Conservation (phyloP, 2,888 invertebrate genomes). For the Sarcophaga variegata region DNA sequence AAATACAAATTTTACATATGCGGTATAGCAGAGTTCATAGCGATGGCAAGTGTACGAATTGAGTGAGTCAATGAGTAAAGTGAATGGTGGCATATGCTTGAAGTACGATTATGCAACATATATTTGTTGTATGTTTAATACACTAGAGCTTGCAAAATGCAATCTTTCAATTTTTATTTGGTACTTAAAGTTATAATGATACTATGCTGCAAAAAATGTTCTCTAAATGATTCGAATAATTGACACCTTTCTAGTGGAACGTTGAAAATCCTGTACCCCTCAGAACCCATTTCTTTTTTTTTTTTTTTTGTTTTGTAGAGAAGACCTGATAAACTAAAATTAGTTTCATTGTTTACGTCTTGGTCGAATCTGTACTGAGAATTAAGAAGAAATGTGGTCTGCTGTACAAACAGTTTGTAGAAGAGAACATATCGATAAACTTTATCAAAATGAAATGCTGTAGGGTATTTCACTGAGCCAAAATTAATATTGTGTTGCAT, state of each 20-base stretch:
- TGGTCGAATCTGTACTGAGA: too few species aligned
- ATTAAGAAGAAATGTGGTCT: too few species aligned
- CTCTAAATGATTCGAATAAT: neutral
- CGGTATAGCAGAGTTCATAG: neutral
- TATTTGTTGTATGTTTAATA: slow-evolving; percentile 47
- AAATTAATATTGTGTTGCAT: neutral
- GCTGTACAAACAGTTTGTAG: too few species aligned
- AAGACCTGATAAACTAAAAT: too few species aligned
- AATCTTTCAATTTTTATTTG: neutral
- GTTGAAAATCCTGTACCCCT: too few species aligned
- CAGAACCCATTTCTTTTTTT: too few species aligned
- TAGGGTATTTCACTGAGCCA: neutral
- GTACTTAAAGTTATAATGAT: neutral
- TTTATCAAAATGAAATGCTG: neutral
- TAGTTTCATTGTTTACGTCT: too few species aligned
- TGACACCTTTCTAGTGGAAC: neutral
- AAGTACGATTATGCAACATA: slow-evolving; percentile 58
- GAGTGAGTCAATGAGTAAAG: slow-evolving; percentile 4
- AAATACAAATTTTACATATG: too few species aligned
- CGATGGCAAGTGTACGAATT: neutral
- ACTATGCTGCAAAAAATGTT: neutral
- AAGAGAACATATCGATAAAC: too few species aligned
- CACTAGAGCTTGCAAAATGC: neutral
- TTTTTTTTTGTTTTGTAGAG: too few species aligned
- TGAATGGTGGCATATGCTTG: slow-evolving; percentile 42